Base-by-base conservation (phyloP, 2,113 vertebrate species). In the Herpetotheres cachinnans region DNA sequence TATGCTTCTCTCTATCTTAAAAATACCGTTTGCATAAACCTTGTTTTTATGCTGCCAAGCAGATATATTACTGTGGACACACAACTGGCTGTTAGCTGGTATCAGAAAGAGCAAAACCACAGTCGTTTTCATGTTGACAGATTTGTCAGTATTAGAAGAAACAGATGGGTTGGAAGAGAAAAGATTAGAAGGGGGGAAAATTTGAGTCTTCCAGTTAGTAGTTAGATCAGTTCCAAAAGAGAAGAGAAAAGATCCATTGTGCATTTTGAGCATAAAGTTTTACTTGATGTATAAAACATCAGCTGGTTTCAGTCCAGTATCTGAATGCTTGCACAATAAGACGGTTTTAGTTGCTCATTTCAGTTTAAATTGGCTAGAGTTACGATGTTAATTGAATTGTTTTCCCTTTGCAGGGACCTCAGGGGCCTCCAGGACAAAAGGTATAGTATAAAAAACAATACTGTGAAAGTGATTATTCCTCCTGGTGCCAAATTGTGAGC, bases 401-500 rank as follows among this genome's bases (percentile, higher is more conserved):
- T 98, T 97, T 98, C 96, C 91, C 65, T 97, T 98, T 98, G 76
- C 93, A 99, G 99, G 99, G 99, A 98, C 99, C 98, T 90, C 97
- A 98, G 96, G 99, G 99, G 69, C 99, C 99, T 97, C 98, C 98
- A 76, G 99, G 99, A 98, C 98, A 90, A 96, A 99, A 99, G 99
- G 99, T 99, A 99, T 73, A 96, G 97, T 98, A 97, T 97, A 55
- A 97, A 93, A 42, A 95, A 92, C 44, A 93, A 76, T 94, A 38
- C 73, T 95, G 94, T 85, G 89, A 86, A 98, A 96, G 73, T 82
- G 66, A 93, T 98, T 96, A 86, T 63, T 70, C 62, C 89, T 86
- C 13, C 74, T 63, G 30, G 30, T 92, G 78, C 94, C 95, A 97
- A 91, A 89, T 17, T 86, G 77, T 22, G 11, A 96, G 74, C 86